Evolutionary conservation across 2,113 vertebrate species (phyloP), one percentile per base, ranked within the genome.

Genomic region (Piliocolobus tephrosceles): DNA sequence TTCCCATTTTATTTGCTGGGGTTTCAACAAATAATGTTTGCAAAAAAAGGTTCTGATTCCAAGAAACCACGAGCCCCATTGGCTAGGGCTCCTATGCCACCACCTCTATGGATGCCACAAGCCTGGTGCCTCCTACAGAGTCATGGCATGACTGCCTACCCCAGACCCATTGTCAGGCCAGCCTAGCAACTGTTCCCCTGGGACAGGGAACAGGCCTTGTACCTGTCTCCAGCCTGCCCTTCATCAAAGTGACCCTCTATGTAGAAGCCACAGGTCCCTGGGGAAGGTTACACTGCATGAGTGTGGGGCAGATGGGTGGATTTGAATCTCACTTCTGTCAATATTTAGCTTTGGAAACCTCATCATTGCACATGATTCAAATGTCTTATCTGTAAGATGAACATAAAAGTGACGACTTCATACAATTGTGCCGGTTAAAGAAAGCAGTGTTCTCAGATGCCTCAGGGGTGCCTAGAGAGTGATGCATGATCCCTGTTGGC

Each of bases 341-440:
- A 45, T 35, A 8, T 40, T 75, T 38, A 32, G 13, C 8, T 68
- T 47, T 7, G 30, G 25, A 38, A 18, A n/a, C 17, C 11, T 8
- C 8, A 92, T 17, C 1, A 6, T 2, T 5, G 18, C 35, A 61
- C 4, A 20, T 32, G 14, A 30, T 16, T 32, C 38, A 2, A 12
- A 38, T 20, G 64, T 16, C 57, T 58, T 25, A 64, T 27, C 64
- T 88, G 43, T n/a, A 13, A 32, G 40, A 70, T 5, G 43, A 20
- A 1, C 4, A 27, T 3, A 11, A 11, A 2, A 11, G 14, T 0
- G 0, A 5, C 10, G 9, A 0, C 58, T 38, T 50, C 13, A 11
- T 7, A 23, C 61, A 40, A 3, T 0, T 0, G 10, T 3, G 35
- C 35, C 4, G 0, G 5, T 38, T 43, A 4, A 3, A 52, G 78